Evolutionary conservation across 2,113 vertebrate genomes (phyloP).

Genomic region (Pimephales promelas): DNA sequence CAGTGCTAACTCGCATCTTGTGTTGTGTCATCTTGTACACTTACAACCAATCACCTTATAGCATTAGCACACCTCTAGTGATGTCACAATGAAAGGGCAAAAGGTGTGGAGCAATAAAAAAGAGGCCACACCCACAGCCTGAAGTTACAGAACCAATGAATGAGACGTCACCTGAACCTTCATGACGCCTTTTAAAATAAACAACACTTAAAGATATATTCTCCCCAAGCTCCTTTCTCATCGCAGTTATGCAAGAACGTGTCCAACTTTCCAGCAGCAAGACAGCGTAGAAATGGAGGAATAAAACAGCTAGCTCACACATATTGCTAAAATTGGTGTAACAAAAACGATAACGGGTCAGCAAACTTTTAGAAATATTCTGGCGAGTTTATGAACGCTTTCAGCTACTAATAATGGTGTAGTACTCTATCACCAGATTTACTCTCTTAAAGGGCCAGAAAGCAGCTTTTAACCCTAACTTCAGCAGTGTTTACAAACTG

Average conservation of each 20-base stretch:
- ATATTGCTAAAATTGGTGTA: background rate
- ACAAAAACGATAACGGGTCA: background rate
- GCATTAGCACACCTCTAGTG: background rate
- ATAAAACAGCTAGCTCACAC: background rate
- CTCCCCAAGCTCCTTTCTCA: background rate
- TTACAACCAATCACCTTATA: background rate
- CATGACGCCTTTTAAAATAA: background rate
- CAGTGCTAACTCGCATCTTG: background rate
- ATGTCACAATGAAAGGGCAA: background rate
- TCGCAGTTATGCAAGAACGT: background rate
- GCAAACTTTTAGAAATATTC: background rate
- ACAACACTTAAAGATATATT: background rate
- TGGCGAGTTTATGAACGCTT: too few species aligned
- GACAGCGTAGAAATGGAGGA: constrained; percentile 12
- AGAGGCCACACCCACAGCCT: background rate
- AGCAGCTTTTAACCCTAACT: too few species aligned
- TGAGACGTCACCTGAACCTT: too few species aligned
- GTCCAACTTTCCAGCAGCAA: constrained; percentile 55
- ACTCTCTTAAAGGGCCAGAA: background rate
- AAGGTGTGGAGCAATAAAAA: background rate
- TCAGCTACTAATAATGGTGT: background rate
- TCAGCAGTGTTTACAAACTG: background rate
- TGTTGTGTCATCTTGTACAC: background rate
- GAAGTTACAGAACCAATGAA: too few species aligned
- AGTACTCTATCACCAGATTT: background rate